A percentile compares a stretch with the other conserved stretches of the same genome.
These are phyloP conservation scores for Drosophila pseudotakahashii DNA, from an alignment of 2,888 invertebrate species.

Conservation along the genomic window DNA sequence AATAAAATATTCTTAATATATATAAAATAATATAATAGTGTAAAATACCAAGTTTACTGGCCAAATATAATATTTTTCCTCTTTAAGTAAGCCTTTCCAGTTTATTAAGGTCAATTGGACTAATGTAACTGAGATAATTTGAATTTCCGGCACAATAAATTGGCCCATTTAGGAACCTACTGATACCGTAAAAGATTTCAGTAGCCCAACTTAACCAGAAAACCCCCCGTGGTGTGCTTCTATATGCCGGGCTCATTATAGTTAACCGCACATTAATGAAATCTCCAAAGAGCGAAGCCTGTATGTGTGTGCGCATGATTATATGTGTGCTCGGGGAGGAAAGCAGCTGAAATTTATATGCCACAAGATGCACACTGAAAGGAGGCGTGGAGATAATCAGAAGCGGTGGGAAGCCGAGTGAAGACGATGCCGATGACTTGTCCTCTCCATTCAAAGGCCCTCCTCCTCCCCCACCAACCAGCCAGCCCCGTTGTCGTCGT, in stretches of 20 bases:
- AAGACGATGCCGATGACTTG: slow-evolving; percentile 40
- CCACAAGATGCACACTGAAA: slow-evolving; percentile 53
- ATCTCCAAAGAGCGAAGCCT: slow-evolving; percentile 49
- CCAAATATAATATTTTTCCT: too few relatives aligned
- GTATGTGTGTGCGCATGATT: slow-evolving; percentile 12
- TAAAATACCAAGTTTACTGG: too few relatives aligned
- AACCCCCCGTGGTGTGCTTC: slow-evolving; percentile 30
- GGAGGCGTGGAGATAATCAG: slow-evolving; percentile 22
- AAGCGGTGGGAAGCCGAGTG: slow-evolving; percentile 7
- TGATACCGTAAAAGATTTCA: slow-evolving; percentile 23
- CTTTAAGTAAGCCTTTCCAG: neutral
- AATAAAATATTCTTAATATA: too few relatives aligned
- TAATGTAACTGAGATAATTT: slow-evolving; percentile 19
- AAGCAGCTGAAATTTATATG: slow-evolving; percentile 59
- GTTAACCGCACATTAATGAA: slow-evolving; percentile 76
- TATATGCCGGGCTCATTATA: slow-evolving; percentile 61
- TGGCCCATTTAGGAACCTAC: slow-evolving; percentile 7
- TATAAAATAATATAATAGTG: too few relatives aligned
- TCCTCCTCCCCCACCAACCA: neutral
- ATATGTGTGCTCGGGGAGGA: slow-evolving; percentile 22
- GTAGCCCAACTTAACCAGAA: slow-evolving; percentile 21
- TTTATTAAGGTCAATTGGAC: neutral
- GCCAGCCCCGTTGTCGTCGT: neutral
- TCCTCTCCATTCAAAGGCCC: slow-evolving; percentile 16
- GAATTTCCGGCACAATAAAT: slow-evolving; percentile 29